Base-by-base conservation (phyloP, 2,113 vertebrate species). In the Zosterops hypoxanthus region DNA sequence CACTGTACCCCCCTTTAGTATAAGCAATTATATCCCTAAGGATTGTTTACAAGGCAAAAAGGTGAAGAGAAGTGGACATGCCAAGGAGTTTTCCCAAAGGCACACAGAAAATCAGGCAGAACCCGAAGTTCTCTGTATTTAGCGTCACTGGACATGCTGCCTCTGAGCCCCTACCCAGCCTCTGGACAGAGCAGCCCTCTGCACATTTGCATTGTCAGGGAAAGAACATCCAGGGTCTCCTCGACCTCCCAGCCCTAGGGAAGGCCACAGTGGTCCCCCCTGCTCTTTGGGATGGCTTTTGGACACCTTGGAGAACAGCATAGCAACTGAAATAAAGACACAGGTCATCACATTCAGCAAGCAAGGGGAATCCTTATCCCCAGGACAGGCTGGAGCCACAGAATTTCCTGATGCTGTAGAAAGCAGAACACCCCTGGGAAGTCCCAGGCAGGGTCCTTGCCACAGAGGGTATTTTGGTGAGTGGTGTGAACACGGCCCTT, bases 151-250 rank as follows among this genome's bases (percentile, higher is more conserved):
- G 33, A 34, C 14, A 10, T 0, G 3, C 31, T 50, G 68, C 49
- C 36, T 29, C 56, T 70, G 72, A 44, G 50, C 11, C n/a, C 68
- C 55, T 59, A 42, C 33, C 53, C 23, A 44, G 66, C 59, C 14
- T 9, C 23, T 18, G 29, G 26, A 17, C 3, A 12, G 4, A 64
- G 49, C 33, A 33, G 52, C 6, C 4, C 25, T 46, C 53, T 47
- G 59, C 7, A 25, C 0, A 3, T 3, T 20, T 6, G 16, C 36
- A 18, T 11, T 1, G 1, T 7, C 44, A 44, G 23, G 7, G 49
- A 46, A 34, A 63, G 46, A 41, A 17, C 26, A 71, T 69, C 39
- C 72, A 70, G 65, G 29, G 68, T 14, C 65, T 36, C 44, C 82
- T 18, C 0, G 0, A n/a, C 2, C 31, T 44, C 12, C 39, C 79